Conservation (phyloP, 1,140 invertebrate species). For the Glomeris maerens region DNA sequence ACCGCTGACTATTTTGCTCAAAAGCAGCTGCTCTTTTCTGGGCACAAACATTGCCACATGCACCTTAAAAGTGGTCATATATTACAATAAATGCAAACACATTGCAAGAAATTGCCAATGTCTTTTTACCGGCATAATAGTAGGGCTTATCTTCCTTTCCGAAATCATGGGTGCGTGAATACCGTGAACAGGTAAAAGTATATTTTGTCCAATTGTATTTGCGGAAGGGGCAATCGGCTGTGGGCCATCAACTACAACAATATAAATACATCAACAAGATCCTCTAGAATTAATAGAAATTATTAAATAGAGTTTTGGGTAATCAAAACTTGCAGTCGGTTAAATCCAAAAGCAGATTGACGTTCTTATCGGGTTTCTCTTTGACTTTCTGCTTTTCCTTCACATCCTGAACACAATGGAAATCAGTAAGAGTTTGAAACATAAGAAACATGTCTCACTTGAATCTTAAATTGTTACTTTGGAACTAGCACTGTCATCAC, state of each 20-base stretch:
- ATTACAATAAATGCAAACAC: neutral
- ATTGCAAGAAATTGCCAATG: no score
- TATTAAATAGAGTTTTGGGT: neutral
- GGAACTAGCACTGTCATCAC: constrained; percentile 8
- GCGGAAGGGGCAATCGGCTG: neutral
- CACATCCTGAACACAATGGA: constrained; percentile 1
- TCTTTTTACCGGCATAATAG: no score
- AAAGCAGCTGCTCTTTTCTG: constrained; percentile 47
- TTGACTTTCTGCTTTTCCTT: constrained; percentile 13
- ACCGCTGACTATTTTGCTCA: constrained; percentile 60
- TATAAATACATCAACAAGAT: neutral
- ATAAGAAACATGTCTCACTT: constrained; percentile 17
- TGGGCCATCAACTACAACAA: neutral
- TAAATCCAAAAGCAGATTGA: constrained; percentile 70
- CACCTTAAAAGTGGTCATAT: constrained; percentile 28
- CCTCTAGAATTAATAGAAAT: neutral
- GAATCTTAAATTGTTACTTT: constrained; percentile 14
- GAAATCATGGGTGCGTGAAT: neutral
- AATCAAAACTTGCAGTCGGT: constrained; percentile 39
- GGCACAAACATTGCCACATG: constrained; percentile 44
- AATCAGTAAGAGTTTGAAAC: neutral
- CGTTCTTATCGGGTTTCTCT: constrained; percentile 30
- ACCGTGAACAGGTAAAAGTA: neutral
- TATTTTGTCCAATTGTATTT: neutral
- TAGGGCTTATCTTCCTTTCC: neutral